Evolutionary conservation across 2,113 vertebrate genomes (phyloP).

Genomic region (Sardina pilchardus): DNA sequence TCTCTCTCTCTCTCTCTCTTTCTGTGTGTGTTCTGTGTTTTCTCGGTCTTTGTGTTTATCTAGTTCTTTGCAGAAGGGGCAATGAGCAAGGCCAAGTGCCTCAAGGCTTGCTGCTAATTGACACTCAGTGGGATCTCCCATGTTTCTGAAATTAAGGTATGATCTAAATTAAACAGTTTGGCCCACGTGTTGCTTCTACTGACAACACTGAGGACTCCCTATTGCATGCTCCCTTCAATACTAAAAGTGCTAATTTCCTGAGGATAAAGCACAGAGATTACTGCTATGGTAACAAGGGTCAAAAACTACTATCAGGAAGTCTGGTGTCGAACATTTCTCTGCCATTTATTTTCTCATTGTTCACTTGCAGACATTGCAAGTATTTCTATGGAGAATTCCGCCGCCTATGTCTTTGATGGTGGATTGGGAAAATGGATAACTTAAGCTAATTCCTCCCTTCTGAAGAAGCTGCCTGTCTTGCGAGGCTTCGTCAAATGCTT

Average conservation of each 20-base stretch:
- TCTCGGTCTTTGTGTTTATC: not conserved
- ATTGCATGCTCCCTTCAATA: not conserved
- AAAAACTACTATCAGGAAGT: not conserved
- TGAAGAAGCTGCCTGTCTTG: not conserved
- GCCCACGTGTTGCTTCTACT: not conserved
- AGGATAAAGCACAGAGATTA: not conserved
- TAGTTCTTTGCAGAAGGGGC: not conserved
- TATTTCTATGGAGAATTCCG: not conserved
- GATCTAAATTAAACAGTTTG: not conserved
- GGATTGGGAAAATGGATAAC: not conserved
- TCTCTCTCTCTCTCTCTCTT: not conserved
- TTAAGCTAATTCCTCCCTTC: not conserved
- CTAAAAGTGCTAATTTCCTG: not conserved
- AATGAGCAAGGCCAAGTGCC: not conserved
- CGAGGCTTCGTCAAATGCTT: not conserved
- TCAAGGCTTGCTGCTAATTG: constrained; percentile 13
- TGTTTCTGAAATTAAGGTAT: constrained; percentile 13
- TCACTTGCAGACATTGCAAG: not conserved
- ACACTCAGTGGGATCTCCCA: constrained; percentile 16
- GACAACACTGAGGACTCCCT: not conserved
- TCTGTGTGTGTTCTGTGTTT: not conserved
- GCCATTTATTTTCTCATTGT: not conserved
- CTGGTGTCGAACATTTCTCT: not conserved
- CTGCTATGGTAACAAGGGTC: not conserved
- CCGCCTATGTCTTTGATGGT: not conserved